Percentiles rank a stretch among this genome's conserved stretches.
Evolutionary conservation across 2,888 invertebrate species (phyloP).

Genomic region (Luffia ferchaultella): DNA sequence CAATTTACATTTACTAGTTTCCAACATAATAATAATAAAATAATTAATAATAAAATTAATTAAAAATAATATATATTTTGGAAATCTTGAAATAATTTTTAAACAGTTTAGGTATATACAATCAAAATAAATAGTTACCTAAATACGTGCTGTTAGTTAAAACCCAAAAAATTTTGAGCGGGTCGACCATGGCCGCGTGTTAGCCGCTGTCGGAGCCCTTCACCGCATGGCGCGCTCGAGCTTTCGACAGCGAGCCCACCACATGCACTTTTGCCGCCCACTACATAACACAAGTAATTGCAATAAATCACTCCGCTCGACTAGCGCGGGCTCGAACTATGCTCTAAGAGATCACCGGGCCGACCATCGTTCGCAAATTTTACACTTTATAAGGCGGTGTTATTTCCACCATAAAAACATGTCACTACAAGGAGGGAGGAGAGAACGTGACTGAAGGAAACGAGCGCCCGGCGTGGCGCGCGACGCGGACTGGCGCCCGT

Average conservation of each 20-base stretch:
- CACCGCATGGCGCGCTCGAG: conserved; percentile 14
- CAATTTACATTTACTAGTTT: too few relatives aligned
- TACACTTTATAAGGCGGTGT: too few relatives aligned
- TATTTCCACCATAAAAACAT: not conserved
- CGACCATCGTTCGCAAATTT: not conserved
- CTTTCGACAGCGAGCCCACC: conserved; percentile 44
- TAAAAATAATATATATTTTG: too few relatives aligned
- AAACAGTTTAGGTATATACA: too few relatives aligned
- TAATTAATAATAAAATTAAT: too few relatives aligned
- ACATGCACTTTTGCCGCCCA: conserved; percentile 35
- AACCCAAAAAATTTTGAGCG: conserved; percentile 85
- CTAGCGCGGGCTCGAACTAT: not conserved
- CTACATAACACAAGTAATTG: conserved; percentile 5
- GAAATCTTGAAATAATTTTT: too few relatives aligned
- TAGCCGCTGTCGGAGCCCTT: conserved; percentile 13
- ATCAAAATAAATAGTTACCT: too few relatives aligned
- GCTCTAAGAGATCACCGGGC: not conserved
- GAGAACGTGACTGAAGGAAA: conserved; percentile 14
- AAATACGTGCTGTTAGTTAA: conserved; percentile 84
- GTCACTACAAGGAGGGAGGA: conserved; percentile 8
- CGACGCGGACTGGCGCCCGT: conserved; percentile 57
- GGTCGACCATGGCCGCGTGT: conserved; percentile 77
- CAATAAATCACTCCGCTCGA: conserved; percentile 2
- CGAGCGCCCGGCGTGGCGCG: conserved; percentile 42
- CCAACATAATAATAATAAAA: too few relatives aligned